phyloP scores from a whole-genome alignment of 2,888 invertebrate genomes.

The Iphiclides podalirius region DNA sequence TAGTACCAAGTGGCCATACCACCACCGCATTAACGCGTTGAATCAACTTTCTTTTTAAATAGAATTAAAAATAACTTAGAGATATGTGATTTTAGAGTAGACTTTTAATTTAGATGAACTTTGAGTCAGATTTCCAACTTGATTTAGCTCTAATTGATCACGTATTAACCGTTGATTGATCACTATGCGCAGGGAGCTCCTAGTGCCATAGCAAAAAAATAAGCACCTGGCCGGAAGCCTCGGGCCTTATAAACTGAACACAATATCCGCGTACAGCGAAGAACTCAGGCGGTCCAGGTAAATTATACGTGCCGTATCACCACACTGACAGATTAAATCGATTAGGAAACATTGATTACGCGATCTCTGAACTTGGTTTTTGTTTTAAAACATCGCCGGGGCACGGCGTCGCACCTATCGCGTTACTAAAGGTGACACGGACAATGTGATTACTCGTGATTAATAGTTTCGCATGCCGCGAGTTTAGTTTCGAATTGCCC shows the following conservation, averaged over 20 bases:
- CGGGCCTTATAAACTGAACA: constrained; percentile 11
- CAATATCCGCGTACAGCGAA: constrained; percentile 17
- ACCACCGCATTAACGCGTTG: not conserved
- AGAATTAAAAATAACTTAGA: no score
- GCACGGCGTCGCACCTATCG: not conserved
- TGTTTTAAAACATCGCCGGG: constrained; percentile 28
- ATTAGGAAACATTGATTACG: constrained; percentile 46
- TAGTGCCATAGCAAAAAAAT: constrained; percentile 2
- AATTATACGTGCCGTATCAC: constrained; percentile 23
- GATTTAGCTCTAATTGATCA: not conserved
- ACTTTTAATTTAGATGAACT: no score
- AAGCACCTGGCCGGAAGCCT: constrained; percentile 22
- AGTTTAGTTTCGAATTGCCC: constrained; percentile 13
- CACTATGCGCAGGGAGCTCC: constrained; percentile 12
- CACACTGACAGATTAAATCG: constrained; percentile 29
- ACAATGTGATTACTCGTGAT: constrained; percentile 13
- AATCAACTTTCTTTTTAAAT: not conserved
- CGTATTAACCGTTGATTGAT: constrained; percentile 4
- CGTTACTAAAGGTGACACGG: constrained; percentile 9
- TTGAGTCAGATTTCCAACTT: no score
- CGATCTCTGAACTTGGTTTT: constrained; percentile 51
- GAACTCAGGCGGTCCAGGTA: constrained; percentile 3
- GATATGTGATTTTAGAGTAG: no score
- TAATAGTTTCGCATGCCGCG: constrained; percentile 13
- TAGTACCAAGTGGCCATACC: not conserved